Percentiles rank a stretch among this genome's conserved stretches.
phyloP scores from a whole-genome alignment of 1,140 invertebrate species.

The Saxidomus purpurata region DNA sequence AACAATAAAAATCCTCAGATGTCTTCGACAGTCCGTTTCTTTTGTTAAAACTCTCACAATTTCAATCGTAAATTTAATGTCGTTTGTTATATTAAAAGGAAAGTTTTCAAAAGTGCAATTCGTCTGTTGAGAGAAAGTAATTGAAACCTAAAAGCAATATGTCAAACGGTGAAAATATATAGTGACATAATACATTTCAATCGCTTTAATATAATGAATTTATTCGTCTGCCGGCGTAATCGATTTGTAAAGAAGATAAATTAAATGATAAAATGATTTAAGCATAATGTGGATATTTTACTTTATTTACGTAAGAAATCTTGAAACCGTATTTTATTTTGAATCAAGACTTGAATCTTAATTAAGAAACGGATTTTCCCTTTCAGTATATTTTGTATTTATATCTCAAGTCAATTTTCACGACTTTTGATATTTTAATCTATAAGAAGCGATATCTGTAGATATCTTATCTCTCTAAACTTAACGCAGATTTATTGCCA shows the following conservation, averaged over 20 bases:
- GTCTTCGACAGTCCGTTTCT: too few relatives aligned
- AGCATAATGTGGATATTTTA: neutral
- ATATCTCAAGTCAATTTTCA: too few relatives aligned
- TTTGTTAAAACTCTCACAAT: neutral
- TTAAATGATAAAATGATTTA: neutral
- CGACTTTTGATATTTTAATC: too few relatives aligned
- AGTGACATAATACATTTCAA: neutral
- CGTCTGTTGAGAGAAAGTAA: neutral
- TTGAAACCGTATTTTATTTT: neutral
- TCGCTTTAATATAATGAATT: neutral
- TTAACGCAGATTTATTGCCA: too few relatives aligned
- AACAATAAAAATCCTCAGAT: too few relatives aligned
- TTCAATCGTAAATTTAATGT: neutral
- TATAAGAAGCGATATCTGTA: too few relatives aligned
- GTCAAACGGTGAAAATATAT: neutral
- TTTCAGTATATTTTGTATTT: too few relatives aligned
- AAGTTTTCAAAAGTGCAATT: neutral
- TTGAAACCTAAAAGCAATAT: neutral
- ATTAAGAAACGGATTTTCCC: neutral
- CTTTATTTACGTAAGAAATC: neutral
- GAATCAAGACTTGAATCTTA: neutral
- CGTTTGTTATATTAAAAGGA: neutral
- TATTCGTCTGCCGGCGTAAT: neutral
- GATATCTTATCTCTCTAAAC: too few relatives aligned
- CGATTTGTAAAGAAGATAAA: neutral